A percentile compares a stretch with the other conserved stretches of the same genome.
Conservation (phyloP, 2,888 invertebrate species). For the Eupithecia tripunctaria region DNA sequence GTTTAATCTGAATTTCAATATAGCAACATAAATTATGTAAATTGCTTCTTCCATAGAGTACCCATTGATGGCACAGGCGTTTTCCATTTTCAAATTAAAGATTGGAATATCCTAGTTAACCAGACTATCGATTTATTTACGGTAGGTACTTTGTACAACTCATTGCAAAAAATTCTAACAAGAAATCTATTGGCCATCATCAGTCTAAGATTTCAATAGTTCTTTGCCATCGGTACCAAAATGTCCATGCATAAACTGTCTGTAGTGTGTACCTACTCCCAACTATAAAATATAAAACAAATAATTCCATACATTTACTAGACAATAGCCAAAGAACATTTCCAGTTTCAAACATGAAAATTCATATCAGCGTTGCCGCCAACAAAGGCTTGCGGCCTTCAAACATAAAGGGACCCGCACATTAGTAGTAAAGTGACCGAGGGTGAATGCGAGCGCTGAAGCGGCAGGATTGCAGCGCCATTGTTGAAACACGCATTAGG, state of each 20-base stretch:
- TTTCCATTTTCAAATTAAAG: no score
- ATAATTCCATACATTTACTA: constrained; percentile 28
- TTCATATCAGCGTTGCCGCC: constrained; percentile 57
- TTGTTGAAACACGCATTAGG: constrained; percentile 43
- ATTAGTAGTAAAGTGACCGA: constrained; percentile 69
- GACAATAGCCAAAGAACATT: constrained; percentile 38
- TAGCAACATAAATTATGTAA: no score
- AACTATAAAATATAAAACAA: constrained; percentile 27
- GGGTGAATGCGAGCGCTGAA: constrained; percentile 59
- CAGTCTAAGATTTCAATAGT: no score
- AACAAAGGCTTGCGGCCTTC: constrained; percentile 63
- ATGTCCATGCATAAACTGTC: not conserved
- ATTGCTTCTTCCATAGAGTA: no score
- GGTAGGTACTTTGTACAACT: no score
- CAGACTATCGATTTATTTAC: no score
- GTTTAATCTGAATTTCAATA: no score
- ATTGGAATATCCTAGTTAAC: no score
- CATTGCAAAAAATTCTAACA: no score
- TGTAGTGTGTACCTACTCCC: not conserved
- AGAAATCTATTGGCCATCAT: no score
- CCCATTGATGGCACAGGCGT: no score
- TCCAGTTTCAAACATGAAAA: constrained; percentile 48
- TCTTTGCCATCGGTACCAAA: not conserved
- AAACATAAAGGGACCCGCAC: constrained; percentile 71
- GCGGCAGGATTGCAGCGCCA: constrained; percentile 47